These are phyloP conservation scores for Drosophila austrosaltans DNA, from an alignment of 2,888 invertebrate species.

Conservation along the genomic window DNA sequence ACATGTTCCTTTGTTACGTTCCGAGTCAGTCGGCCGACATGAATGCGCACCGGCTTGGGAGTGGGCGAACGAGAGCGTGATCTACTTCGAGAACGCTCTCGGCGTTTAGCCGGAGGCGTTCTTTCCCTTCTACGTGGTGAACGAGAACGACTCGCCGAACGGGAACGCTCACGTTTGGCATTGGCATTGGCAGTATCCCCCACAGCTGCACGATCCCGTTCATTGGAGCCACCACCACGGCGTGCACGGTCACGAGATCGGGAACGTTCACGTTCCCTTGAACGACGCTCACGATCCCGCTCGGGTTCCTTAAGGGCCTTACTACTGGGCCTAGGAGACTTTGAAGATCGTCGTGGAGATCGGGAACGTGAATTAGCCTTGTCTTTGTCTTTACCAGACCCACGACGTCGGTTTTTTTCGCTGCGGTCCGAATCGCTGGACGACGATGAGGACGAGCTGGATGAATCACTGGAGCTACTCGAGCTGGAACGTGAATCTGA, in stretches of 20 bases:
- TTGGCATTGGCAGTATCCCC: slow-evolving; percentile 60
- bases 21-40: slow-evolving; percentile 95
- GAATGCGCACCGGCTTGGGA: slow-evolving; percentile 96
- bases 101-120: slow-evolving; percentile 88
- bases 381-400: slow-evolving; percentile 51
- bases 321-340: slow-evolving; percentile 66
- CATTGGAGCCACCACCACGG: slow-evolving; percentile 52
- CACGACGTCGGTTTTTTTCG: slow-evolving; percentile 71
- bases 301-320: slow-evolving; percentile 71
- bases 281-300: slow-evolving; percentile 55
- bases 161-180: slow-evolving; percentile 72
- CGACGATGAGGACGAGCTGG: slow-evolving; percentile 87
- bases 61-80: slow-evolving; percentile 95
- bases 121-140: slow-evolving; percentile 88
- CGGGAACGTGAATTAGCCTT: slow-evolving; percentile 52
- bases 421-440: slow-evolving; percentile 87
- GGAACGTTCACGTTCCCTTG: slow-evolving; percentile 55
- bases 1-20: slow-evolving; percentile 97
- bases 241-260: slow-evolving; percentile 68
- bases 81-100: slow-evolving; percentile 90
- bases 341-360: slow-evolving; percentile 67
- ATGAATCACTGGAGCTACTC: slow-evolving; percentile 85
- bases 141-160: slow-evolving; percentile 76
- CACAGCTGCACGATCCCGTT: slow-evolving; percentile 40
- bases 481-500: slow-evolving; percentile 92